Evolutionary conservation across 64 coral and sea anemone species (phyloP).

Genomic region (Actinia tenebrosa): DNA sequence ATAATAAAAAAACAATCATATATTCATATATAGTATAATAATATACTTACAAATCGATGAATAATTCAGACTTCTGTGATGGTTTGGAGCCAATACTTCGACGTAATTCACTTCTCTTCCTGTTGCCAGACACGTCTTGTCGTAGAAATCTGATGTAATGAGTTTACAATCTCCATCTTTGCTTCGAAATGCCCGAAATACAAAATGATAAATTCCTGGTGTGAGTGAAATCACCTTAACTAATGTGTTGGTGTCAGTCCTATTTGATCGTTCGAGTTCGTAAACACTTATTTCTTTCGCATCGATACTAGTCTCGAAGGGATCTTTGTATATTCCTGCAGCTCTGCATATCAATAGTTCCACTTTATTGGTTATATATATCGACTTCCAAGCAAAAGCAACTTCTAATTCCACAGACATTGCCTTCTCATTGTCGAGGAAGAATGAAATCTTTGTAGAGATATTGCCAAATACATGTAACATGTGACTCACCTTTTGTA

Average conservation of each 20-base stretch:
- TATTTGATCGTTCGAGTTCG: not conserved
- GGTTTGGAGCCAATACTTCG: not conserved
- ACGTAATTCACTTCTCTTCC: constrained; percentile 3
- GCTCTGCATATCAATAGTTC: constrained; percentile 7
- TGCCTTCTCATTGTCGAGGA: not conserved
- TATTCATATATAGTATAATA: not conserved
- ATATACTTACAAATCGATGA: not conserved
- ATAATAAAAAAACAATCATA: not conserved
- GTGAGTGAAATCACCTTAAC: not conserved
- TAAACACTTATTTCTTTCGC: not conserved
- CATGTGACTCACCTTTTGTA: not conserved
- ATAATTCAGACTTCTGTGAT: not conserved
- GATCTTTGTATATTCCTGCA: constrained; percentile 13
- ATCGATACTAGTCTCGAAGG: not conserved
- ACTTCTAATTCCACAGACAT: constrained; percentile 1
- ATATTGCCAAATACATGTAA: not conserved
- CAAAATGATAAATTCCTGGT: constrained; percentile 1
- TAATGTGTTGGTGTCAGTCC: not conserved
- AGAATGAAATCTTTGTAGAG: not conserved
- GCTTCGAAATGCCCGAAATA: not conserved
- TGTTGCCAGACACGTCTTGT: not conserved
- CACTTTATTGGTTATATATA: not conserved
- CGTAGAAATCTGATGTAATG: constrained; percentile 3
- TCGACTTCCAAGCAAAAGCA: constrained; percentile 8
- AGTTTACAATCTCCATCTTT: not conserved